These are phyloP conservation scores for Lithobates sylvaticus DNA, from an alignment of 2,797 vertebrate species.

Conservation along the genomic window DNA sequence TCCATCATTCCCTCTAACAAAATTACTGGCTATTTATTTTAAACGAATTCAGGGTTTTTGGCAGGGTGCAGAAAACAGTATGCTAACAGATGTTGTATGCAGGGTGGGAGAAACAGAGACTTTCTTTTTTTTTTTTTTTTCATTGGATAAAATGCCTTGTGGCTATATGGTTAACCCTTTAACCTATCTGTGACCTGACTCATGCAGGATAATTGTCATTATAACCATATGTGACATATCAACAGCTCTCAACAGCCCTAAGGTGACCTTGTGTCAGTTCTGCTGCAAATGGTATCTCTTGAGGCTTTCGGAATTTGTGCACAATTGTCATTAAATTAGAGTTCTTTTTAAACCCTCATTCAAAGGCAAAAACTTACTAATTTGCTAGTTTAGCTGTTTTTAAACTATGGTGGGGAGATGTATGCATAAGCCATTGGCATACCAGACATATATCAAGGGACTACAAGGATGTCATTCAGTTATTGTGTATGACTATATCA, in stretches of 20 bases:
- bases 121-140: slow-evolving; percentile 53
- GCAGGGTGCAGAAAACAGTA: slow-evolving; percentile 37
- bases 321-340: slow-evolving; percentile 61
- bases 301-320: slow-evolving; percentile 60
- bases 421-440: background rate
- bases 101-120: slow-evolving; percentile 35
- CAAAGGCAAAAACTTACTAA: slow-evolving; percentile 39
- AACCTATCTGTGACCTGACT: slow-evolving; percentile 58
- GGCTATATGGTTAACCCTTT: slow-evolving; percentile 63
- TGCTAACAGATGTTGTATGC: slow-evolving; percentile 55
- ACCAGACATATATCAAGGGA: background rate
- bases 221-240: slow-evolving; percentile 64
- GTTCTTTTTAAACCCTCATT: slow-evolving; percentile 37
- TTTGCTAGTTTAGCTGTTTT: slow-evolving; percentile 30
- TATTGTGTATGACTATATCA: too few relatives aligned
- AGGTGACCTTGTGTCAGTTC: slow-evolving; percentile 60
- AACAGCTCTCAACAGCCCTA: slow-evolving; percentile 53
- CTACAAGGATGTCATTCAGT: background rate
- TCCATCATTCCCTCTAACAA: slow-evolving; percentile 35
- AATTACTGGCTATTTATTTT: slow-evolving; percentile 54
- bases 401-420: slow-evolving; percentile 17
- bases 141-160: slow-evolving; percentile 58
- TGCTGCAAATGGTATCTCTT: slow-evolving; percentile 61
- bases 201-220: slow-evolving; percentile 62
- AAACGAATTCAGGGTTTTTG: slow-evolving; percentile 28